phyloP scores from a whole-genome alignment of 2,888 invertebrate species.

The Sphaeridia pumilis region DNA sequence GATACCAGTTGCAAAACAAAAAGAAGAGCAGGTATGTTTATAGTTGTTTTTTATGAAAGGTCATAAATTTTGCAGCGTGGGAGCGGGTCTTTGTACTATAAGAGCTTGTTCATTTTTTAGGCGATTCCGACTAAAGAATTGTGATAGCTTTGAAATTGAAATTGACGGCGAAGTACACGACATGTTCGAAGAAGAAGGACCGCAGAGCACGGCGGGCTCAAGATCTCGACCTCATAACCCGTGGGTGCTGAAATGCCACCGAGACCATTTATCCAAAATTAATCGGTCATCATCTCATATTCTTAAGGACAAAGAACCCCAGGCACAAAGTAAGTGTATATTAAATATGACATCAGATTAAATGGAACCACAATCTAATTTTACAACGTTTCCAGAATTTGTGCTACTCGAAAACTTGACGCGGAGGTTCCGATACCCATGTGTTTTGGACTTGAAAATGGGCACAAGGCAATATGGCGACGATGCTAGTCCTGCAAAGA shows the following conservation, averaged over 20 bases:
- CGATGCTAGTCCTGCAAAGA: constrained; percentile 44
- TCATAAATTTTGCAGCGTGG: neutral
- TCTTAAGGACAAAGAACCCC: constrained; percentile 27
- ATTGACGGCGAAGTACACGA: constrained; percentile 37
- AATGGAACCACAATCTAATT: neutral
- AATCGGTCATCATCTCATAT: constrained; percentile 19
- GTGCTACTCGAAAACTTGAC: constrained; percentile 50
- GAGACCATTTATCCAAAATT: constrained; percentile 41
- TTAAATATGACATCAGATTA: neutral
- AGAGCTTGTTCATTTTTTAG: constrained; percentile 32
- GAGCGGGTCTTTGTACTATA: neutral
- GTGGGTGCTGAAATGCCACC: constrained; percentile 46
- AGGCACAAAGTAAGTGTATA: constrained; percentile 28
- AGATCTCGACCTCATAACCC: constrained; percentile 41
- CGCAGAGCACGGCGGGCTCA: constrained; percentile 17
- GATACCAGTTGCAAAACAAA: constrained; percentile 24
- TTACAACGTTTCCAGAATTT: constrained; percentile 40
- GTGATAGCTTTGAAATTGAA: constrained; percentile 39
- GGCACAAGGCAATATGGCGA: constrained; percentile 48
- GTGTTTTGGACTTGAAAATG: constrained; percentile 48
- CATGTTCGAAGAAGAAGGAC: constrained; percentile 35
- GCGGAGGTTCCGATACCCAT: constrained; percentile 45
- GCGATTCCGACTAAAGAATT: constrained; percentile 39
- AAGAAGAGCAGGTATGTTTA: constrained; percentile 29
- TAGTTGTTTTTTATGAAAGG: neutral